A percentile compares a stretch with the other conserved stretches of the same genome.
Evolutionary conservation across 2,888 invertebrate genomes (phyloP).

Genomic region (Eudemis profundana): DNA sequence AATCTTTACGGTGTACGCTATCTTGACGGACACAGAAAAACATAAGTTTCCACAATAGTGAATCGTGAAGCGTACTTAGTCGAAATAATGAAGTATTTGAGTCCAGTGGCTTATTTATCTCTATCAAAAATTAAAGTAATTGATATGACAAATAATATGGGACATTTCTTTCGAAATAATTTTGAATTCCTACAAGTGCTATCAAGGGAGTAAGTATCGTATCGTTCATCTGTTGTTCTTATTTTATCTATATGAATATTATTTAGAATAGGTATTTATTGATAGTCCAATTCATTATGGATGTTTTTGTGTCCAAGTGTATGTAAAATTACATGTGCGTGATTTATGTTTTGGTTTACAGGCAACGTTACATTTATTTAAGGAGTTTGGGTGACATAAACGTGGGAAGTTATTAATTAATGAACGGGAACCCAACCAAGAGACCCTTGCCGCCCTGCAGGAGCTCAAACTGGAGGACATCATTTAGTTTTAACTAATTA

Average conservation of each 20-base stretch:
- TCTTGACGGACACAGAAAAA: too few species aligned
- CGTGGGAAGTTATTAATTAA: not conserved
- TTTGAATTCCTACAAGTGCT: not conserved
- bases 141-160: not conserved
- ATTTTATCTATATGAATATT: not conserved
- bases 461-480: too few species aligned
- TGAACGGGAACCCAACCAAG: too few species aligned
- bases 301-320: too few species aligned
- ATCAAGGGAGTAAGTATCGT: constrained; percentile 16
- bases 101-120: not conserved
- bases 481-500: too few species aligned
- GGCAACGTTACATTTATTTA: constrained; percentile 1
- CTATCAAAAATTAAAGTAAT: not conserved
- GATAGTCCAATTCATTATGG: too few species aligned
- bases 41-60: too few species aligned
- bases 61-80: too few species aligned
- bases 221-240: not conserved
- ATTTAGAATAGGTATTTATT: too few species aligned
- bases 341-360: not conserved
- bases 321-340: too few species aligned
- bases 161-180: constrained; percentile 3
- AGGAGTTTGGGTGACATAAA: constrained; percentile 3
- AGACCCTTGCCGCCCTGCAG: too few species aligned
- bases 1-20: too few species aligned
- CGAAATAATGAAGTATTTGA: not conserved